These are phyloP conservation scores for Aphidius gifuensis DNA, from an alignment of 1,140 invertebrate genomes.

Conservation along the genomic window DNA sequence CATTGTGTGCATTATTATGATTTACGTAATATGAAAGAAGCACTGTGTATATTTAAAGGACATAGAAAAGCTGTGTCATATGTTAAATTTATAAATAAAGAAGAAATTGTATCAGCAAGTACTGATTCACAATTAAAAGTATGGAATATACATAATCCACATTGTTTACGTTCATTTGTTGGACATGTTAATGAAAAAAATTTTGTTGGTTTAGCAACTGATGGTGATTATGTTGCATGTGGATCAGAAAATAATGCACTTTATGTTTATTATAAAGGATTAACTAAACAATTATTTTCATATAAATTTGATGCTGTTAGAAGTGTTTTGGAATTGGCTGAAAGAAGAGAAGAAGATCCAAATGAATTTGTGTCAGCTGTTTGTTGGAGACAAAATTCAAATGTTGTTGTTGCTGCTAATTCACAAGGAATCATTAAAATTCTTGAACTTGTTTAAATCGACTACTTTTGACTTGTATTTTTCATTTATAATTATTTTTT, in stretches of 20 bases:
- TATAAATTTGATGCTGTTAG: slow-evolving; percentile 85
- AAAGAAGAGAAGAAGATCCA: slow-evolving; percentile 77
- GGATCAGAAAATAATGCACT: slow-evolving; percentile 95
- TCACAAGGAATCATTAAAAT: slow-evolving; percentile 92
- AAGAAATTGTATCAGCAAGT: slow-evolving; percentile 90
- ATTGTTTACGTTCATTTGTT: slow-evolving; percentile 84
- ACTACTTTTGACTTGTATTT: background rate
- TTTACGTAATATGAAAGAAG: slow-evolving; percentile 78
- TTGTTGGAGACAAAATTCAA: slow-evolving; percentile 85
- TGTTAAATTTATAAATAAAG: slow-evolving; percentile 88
- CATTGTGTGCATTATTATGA: slow-evolving; percentile 98
- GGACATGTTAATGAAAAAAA: slow-evolving; percentile 96
- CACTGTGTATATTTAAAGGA: slow-evolving; percentile 83
- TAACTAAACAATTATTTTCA: slow-evolving; percentile 82
- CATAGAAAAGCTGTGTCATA: slow-evolving; percentile 95
- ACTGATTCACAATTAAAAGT: slow-evolving; percentile 93
- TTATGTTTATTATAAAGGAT: slow-evolving; percentile 90
- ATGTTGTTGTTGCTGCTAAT: slow-evolving; percentile 91
- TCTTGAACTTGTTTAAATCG: slow-evolving; percentile 67
- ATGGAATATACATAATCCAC: slow-evolving; percentile 82
- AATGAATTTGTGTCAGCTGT: slow-evolving; percentile 96
- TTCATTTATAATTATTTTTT: background rate
- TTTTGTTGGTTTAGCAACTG: slow-evolving; percentile 94
- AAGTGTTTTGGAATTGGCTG: slow-evolving; percentile 75
- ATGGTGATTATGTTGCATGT: slow-evolving; percentile 92